Base-by-base conservation (phyloP, 2,113 vertebrate species). In the Morone chrysops region DNA sequence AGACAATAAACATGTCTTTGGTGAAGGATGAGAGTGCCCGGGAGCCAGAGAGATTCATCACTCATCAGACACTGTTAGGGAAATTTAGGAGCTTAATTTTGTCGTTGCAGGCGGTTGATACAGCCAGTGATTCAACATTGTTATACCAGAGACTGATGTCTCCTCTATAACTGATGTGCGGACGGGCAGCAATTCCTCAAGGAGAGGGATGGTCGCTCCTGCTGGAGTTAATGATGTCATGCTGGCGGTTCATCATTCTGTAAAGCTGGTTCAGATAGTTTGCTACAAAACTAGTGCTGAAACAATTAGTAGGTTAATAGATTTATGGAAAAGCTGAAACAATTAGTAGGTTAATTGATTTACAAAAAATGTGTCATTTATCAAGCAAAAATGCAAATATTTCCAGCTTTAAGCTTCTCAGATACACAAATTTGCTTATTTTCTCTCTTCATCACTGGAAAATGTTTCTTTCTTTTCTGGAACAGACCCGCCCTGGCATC, bases 31-130 rank as follows among this genome's bases (percentile, higher is more conserved):
- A 90, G 85, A 62, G 66, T 81, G 84, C 70, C 85, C 51, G 11
- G 20, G 20, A 89, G 83, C 63, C 63, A 59, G 81, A 82, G 77
- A 77, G 85, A 88, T 92, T 78, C 87, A 92, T 94, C 88, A 81
- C 81, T 93, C 90, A 93, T 90, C 86, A 88, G 78, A 87, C 73
- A 75, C 90, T 89, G 88, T 90, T 92, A 90, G 89, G 88, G 86
- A 94, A 94, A 95, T 95, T 91, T 91, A 94, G 86, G 87, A 87
- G 90, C 91, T 93, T 94, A 92, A 94, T 95, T 92, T 90, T 88
- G 89, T 89, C 87, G 40, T 93, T 94, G 84, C 82, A 69, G 82
- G 89, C 81, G 6, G 70, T 79, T 88, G 92, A 92, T 90, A 81
- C 72, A 74, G 90, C 87, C 65, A 63, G 83, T 85, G 91, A 93